Base-by-base conservation (phyloP, 2,113 vertebrate species). In the Chrysochloris asiatica region DNA sequence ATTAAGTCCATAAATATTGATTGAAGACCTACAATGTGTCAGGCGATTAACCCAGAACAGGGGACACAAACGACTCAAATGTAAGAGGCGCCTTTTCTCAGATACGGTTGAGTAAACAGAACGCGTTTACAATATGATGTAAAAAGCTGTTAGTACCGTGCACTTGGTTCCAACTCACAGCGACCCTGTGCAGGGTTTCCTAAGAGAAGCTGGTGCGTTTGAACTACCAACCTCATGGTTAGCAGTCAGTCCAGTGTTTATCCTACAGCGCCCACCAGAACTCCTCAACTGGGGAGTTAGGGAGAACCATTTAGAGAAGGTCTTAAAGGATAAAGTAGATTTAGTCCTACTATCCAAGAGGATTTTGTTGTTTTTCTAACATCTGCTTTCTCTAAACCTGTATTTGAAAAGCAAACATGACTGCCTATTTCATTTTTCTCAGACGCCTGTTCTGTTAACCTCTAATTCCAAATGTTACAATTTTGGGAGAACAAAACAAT, bases 391-490 rank as follows among this genome's bases (percentile, higher is more conserved):
- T 13, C 43, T 77, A 71, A 65, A 59, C 2, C n/a, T 80, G 0
- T 36, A 56, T 85, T 45, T 72, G 28, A 79, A 85, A 85, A 61
- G 5, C 72, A 67, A 10, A n/a, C 52, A 12, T 6, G 54, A 22
- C 12, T 14, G 38, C 33, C 54, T 78, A 47, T 45, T 80, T 43
- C 36, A 61, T 30, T 81, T 67, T 56, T 56, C 54, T 56, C 54
- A 56, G 54, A 56, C n/a, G n/a, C n/a, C 54, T 56, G 54, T 22
- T 21, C 54, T 5, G 17, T 56, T 22, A 16, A 72, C 41, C 14
- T 59, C 47, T 67, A 26, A 54, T 72, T 88, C 10, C 69, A 77
- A 90, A 75, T 54, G 26, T 69, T 85, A 89, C 33, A 85, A 80
- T 72, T 33, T 47, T 52, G 72, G 17, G 47, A 43, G 9, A 7